Evolutionary conservation across 2,797 vertebrate species (phyloP), one percentile per base, ranked within the genome.

Genomic region (Ctenopoma multispine): DNA sequence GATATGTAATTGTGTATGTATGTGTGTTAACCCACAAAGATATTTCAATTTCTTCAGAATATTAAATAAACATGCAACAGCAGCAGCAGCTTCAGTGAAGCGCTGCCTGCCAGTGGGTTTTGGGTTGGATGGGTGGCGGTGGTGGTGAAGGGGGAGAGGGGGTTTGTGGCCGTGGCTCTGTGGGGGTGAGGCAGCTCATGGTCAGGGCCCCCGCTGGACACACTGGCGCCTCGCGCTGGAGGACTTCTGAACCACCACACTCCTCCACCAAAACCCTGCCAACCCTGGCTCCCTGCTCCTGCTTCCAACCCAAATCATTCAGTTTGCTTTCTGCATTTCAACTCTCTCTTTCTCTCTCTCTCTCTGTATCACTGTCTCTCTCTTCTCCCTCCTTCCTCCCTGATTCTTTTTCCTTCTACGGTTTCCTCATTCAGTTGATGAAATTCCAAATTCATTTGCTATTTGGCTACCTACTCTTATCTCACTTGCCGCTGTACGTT

Each of bases 221-320:
- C 93, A 93, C 90, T 94, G 96, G 96, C 96, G 96, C 96, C 96
- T 95, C 94, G 87, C 88, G 92, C 95, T 95, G 94, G 94, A 95
- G 95, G 94, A 95, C 95, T 95, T 95, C 95, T 93, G 95, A 96
- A 95, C 94, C 95, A 95, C 95, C 95, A 95, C 95, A 96, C 93
- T 93, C 92, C 93, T 95, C 95, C 95, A 93, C 93, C 92, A 91
- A 90, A 92, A 87, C 92, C 93, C 87, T 93, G 95, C 94, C 94
- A 95, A 92, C 93, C 90, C 92, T 81, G 84, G 90, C 88, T 93
- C 89, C 74, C 79, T 87, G 82, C 79, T 90, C 80, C 80, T 7
- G 72, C 87, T 92, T 89, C 91, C 89, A 90, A 90, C 83, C 87
- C 91, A 93, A 92, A 92, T 92, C 91, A 86, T 86, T 93, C 89